Base-by-base conservation (phyloP, 2,113 vertebrate genomes). In the Cynoglossus semilaevis region DNA sequence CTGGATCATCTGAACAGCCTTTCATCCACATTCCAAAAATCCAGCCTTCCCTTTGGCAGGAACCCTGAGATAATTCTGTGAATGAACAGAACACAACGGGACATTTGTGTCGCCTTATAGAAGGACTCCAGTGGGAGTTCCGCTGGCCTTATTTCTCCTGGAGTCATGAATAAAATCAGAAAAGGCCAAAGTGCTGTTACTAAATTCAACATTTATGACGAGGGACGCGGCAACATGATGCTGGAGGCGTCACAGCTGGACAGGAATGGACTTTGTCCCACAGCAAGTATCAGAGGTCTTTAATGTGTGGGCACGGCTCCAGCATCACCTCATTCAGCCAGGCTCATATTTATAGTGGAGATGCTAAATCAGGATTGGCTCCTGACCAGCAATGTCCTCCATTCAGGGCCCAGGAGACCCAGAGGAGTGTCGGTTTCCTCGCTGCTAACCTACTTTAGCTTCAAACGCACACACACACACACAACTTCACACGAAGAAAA, bases 281-380 rank as follows among this genome's bases (percentile, higher is more conserved):
- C n/a, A 36, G 79, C 75, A 74, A 61, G 66, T 64, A 61, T 56
- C 29, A 37, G 48, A 67, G 72, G 52, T 45, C 50, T 61, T 77
- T 82, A 82, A 80, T 79, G 71, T 63, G 76, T 29, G 15, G 84
- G 88, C 84, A 85, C 51, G 41, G 36, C 34, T 82, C 84, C 87
- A 90, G 74, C 63, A 63, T 84, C 79, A 49, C 84, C 83, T 87
- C 88, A 90, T 88, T 89, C 79, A 90, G 76, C 54, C 61, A 70
- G 76, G 58, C 77, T 84, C 82, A 54, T 89, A 91, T 90, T 89
- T 90, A 90, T 88, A 89, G 87, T 67, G 60, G 56, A 63, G 80
- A 76, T 66, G 63, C 85, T 89, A 87, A 91, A 85, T 82, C 65
- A 53, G 85, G 83, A 86, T 56, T 92, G 90, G 90, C 87, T 79